phyloP scores from a whole-genome alignment of 2,797 vertebrate species.

The Tarsius wallacei region DNA sequence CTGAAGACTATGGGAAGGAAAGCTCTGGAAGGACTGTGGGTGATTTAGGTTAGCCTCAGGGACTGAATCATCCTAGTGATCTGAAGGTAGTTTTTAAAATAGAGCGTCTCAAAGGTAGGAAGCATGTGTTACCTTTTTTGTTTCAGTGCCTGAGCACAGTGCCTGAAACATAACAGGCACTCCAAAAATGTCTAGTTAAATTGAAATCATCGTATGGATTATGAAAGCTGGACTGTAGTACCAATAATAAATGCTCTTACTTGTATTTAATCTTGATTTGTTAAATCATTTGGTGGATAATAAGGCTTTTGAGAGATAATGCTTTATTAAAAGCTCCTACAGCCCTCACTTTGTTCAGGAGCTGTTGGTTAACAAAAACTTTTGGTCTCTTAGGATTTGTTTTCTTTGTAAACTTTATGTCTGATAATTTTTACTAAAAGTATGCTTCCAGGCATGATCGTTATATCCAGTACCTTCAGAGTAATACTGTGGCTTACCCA shows the following conservation, averaged over 20 bases:
- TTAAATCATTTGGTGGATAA: constrained; percentile 48
- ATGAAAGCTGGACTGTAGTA: constrained; percentile 16
- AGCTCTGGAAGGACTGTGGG: not conserved
- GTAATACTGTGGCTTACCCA: not conserved
- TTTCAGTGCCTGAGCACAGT: constrained; percentile 37
- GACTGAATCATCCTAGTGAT: constrained; percentile 39
- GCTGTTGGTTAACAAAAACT: constrained; percentile 31
- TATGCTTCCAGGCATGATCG: not conserved
- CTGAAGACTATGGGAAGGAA: constrained; percentile 37
- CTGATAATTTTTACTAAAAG: constrained; percentile 29
- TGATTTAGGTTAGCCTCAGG: constrained; percentile 28
- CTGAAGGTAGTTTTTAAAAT: constrained; percentile 62
- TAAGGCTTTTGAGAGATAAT: not conserved
- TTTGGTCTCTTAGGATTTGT: constrained; percentile 58
- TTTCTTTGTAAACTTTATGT: constrained; percentile 62
- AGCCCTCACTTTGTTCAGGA: constrained; percentile 6
- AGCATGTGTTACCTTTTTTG: not conserved
- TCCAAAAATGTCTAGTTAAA: constrained; percentile 48
- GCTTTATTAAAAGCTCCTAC: not conserved
- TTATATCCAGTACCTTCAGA: constrained; percentile 52
- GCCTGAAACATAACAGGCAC: not conserved
- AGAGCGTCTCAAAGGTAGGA: constrained; percentile 41
- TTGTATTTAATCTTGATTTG: constrained; percentile 48
- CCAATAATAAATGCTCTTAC: constrained; percentile 12
- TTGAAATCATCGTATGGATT: constrained; percentile 1